A percentile compares a stretch with the other conserved stretches of the same genome.
phyloP scores from a whole-genome alignment of 2,797 vertebrate genomes.

The Perdix hodgsoniae region DNA sequence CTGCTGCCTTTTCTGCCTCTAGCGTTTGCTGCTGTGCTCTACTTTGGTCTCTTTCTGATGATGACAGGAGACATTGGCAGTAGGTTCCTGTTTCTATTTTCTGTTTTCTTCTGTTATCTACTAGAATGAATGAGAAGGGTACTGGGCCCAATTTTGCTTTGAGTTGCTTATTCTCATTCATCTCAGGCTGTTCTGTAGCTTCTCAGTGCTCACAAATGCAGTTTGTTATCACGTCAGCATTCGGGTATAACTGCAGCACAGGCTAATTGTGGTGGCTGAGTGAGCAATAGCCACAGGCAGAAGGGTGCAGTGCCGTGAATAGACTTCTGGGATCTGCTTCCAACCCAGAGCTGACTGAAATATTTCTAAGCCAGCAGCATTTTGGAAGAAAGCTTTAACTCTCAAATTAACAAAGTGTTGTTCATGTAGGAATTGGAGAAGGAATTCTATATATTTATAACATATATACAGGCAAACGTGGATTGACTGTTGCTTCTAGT shows the following conservation, averaged over 20 bases:
- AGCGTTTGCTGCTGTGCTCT: background rate
- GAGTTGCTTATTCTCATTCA: background rate
- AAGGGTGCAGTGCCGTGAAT: background rate
- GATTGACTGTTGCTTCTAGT: background rate
- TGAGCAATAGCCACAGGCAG: background rate
- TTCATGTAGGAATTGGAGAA: background rate
- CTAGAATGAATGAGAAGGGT: background rate
- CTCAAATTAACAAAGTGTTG: background rate
- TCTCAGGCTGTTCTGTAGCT: background rate
- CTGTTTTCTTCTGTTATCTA: background rate
- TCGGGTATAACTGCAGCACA: background rate
- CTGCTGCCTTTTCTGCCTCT: background rate
- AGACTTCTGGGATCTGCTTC: background rate
- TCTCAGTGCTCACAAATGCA: background rate
- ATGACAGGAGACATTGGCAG: background rate
- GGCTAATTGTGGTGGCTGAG: background rate
- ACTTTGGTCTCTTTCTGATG: background rate
- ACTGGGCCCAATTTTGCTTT: background rate
- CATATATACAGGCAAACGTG: background rate
- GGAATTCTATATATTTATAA: background rate
- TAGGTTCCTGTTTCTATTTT: background rate
- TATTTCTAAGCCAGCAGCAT: background rate
- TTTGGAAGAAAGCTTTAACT: background rate
- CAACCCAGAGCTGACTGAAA: background rate
- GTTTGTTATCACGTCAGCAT: background rate